A percentile compares a stretch with the other conserved stretches of the same genome.
Evolutionary conservation across 2,888 invertebrate species (phyloP).

Genomic region (Megalurothrips usitatus): DNA sequence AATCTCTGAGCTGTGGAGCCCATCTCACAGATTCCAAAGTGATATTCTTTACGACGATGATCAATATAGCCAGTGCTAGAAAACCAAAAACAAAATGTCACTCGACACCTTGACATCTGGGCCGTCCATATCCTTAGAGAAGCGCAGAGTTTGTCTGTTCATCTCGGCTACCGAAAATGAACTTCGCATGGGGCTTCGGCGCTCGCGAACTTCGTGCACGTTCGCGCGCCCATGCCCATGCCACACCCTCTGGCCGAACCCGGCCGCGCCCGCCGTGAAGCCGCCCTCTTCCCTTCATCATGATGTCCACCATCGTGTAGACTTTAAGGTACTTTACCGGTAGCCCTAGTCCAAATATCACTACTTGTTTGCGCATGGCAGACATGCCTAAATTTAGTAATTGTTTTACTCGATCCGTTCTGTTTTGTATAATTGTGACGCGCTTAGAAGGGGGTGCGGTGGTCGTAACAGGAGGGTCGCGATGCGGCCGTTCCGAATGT

Average conservation of each 20-base stretch:
- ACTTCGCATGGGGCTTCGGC: not conserved
- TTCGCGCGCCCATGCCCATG: not conserved
- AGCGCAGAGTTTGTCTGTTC: too few species aligned
- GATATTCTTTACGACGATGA: not conserved
- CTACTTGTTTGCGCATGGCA: slow-evolving; percentile 16
- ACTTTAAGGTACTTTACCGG: not conserved
- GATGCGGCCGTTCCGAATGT: too few species aligned
- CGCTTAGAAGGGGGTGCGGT: too few species aligned
- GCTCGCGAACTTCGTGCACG: not conserved
- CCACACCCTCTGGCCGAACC: not conserved
- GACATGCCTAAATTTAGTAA: not conserved
- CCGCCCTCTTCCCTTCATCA: not conserved
- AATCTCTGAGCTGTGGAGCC: slow-evolving; percentile 18
- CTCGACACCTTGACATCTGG: too few species aligned
- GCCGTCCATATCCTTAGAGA: too few species aligned
- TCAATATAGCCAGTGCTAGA: too few species aligned
- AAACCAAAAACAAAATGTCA: too few species aligned
- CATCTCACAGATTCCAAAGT: slow-evolving; percentile 6
- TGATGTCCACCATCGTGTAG: not conserved
- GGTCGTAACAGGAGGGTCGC: too few species aligned
- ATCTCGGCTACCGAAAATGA: too few species aligned
- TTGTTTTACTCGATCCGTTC: not conserved
- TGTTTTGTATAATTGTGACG: not conserved
- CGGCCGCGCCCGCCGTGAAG: not conserved
- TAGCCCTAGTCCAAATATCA: not conserved